These are phyloP conservation scores for Babyrousa celebensis DNA, from an alignment of 2,797 vertebrate genomes.

Conservation along the genomic window DNA sequence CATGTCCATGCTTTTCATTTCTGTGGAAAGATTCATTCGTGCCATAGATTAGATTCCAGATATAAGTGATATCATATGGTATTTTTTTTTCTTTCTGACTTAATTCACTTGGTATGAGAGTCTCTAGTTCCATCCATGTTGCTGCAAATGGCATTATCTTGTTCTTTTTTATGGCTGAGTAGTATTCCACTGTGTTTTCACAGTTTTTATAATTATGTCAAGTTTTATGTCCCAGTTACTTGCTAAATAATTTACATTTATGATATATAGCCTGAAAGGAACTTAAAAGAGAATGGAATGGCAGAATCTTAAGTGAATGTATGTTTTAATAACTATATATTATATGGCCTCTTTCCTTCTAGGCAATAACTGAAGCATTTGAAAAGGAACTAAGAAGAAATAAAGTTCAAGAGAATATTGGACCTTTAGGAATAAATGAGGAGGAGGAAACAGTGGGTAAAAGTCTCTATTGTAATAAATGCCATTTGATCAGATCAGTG, in stretches of 20 bases:
- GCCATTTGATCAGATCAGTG: conserved; percentile 35
- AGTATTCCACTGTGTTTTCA: too few species aligned
- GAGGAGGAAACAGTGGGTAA: conserved; percentile 89
- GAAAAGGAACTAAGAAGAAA: conserved; percentile 93
- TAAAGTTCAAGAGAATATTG: conserved; percentile 90
- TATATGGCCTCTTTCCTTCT: conserved; percentile 76
- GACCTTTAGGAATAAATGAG: conserved; percentile 91
- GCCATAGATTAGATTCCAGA: too few species aligned
- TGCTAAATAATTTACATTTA: conserved; percentile 55
- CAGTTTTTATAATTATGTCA: neutral
- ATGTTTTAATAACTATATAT: conserved; percentile 25
- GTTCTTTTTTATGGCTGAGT: too few species aligned
- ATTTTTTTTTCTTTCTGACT: too few species aligned
- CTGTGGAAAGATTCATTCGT: too few species aligned
- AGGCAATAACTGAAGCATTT: conserved; percentile 92
- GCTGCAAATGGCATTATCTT: too few species aligned
- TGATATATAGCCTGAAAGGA: conserved; percentile 41
- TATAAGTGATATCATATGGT: too few species aligned
- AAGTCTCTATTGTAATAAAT: conserved; percentile 74
- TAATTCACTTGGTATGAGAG: too few species aligned
- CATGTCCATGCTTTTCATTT: too few species aligned
- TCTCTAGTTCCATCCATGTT: too few species aligned
- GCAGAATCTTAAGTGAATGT: neutral
- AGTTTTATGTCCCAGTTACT: neutral
- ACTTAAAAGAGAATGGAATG: neutral